Base-by-base conservation (phyloP, 2,888 invertebrate species). In the Tinea pellionella region DNA sequence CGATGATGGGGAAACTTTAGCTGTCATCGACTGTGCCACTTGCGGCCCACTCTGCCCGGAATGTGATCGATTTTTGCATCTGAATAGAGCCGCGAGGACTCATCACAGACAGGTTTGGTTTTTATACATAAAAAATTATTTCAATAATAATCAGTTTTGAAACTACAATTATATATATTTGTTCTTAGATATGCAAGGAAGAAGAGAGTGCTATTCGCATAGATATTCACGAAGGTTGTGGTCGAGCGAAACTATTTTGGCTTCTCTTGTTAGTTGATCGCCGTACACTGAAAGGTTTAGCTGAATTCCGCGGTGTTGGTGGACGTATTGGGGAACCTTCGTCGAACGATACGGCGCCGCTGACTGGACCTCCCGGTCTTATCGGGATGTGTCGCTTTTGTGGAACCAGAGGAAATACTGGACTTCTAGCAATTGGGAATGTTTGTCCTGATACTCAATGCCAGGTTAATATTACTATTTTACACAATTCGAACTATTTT, bases 211-310 rank as follows among this genome's bases (percentile, higher is more conserved):
- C 97, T 0, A 97, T 98, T 63, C 94, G 96, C 63, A 96, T 99
- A 4, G 98, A 99, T 78, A 90, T 98, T n/a, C 98, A 99, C 78
- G 98, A 97, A 80, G 94, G 94, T 0, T 98, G 98, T 75, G 98
- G 98, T 0, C 90, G 99, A 41, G 97, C 96, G 0, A 98, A 98
- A 78, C 87, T 99, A 4, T 97, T 97, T 78, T 98, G 98, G 97
- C 89, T 99, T 6, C 87, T 98, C 69, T 93, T 97, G 0, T 83
- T 99, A 18, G 97, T 98, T 0, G 98, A 99, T 75, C 94, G 97
- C 0, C 92, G 94, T 66, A 98, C 98, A 0, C 84, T 98, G 13
- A 98, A 98, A 77, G 95, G 94, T 0, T 80, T 96, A 68, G 93
- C 95, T 0, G 98, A 99, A 78, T 97, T 98, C 77, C 90, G 98